These are phyloP conservation scores for Macropodus opercularis DNA, from an alignment of 2,797 vertebrate species.

Conservation along the genomic window DNA sequence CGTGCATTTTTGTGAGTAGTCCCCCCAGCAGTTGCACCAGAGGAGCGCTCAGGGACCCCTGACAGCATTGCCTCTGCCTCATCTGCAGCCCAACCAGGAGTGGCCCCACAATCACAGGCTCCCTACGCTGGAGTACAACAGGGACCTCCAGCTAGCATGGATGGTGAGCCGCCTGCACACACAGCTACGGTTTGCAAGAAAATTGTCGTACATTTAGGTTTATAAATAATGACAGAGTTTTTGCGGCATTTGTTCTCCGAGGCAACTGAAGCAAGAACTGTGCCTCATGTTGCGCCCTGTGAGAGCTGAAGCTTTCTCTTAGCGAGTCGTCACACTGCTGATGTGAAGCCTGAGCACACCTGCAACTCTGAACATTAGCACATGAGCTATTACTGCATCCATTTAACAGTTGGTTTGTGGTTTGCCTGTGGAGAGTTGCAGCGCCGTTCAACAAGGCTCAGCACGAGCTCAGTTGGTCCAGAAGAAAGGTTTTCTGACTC, in stretches of 20 bases:
- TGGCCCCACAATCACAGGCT: slow-evolving; percentile 86
- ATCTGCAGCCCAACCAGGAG: slow-evolving; percentile 89
- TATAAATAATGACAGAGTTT: no score
- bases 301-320: slow-evolving; percentile 27
- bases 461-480: slow-evolving; percentile 34
- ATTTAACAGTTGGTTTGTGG: slow-evolving; percentile 57
- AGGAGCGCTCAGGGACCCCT: slow-evolving; percentile 95
- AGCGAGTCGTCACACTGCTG: slow-evolving; percentile 2
- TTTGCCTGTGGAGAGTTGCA: slow-evolving; percentile 39
- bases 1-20: slow-evolving; percentile 64
- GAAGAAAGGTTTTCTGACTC: slow-evolving; percentile 12
- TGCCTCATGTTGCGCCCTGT: slow-evolving; percentile 14
- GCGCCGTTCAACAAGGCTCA: slow-evolving; percentile 9
- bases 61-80: slow-evolving; percentile 97
- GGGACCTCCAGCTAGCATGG: slow-evolving; percentile 86
- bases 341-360: slow-evolving; percentile 37
- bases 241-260: no score
- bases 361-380: slow-evolving; percentile 27
- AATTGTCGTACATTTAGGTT: no score
- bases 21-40: slow-evolving; percentile 86
- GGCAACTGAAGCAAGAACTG: slow-evolving; percentile 8
- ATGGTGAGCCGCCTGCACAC: slow-evolving; percentile 82
- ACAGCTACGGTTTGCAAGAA: neutral
- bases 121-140: slow-evolving; percentile 90
- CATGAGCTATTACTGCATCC: slow-evolving; percentile 25